These are phyloP conservation scores for Hydrocynus forskahlii DNA, from an alignment of 2,797 vertebrate species.

Conservation along the genomic window DNA sequence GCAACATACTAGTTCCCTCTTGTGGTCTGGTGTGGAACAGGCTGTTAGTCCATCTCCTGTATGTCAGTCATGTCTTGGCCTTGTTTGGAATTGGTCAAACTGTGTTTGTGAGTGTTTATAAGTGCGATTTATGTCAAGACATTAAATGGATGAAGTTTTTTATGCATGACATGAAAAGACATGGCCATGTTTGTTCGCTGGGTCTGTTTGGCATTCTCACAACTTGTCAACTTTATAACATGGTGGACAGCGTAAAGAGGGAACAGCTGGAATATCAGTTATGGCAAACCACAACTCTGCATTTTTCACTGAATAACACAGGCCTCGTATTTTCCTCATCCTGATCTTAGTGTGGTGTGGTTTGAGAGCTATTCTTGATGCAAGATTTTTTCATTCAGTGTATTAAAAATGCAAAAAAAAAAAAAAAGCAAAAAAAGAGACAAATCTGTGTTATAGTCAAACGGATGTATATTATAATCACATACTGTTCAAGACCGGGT, in stretches of 20 bases:
- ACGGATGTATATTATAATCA: background rate
- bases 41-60: no score
- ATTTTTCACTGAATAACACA: background rate
- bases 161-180: background rate
- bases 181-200: no score
- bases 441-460: background rate
- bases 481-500: background rate
- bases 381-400: background rate
- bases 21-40: background rate
- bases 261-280: background rate
- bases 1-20: background rate
- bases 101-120: constrained; percentile 1
- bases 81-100: constrained; percentile 3
- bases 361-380: background rate
- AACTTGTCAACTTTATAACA: background rate
- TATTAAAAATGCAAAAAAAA: background rate
- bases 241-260: background rate
- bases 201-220: background rate
- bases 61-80: background rate
- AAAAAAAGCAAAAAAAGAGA: no score
- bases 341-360: background rate
- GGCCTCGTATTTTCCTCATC: background rate
- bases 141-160: background rate
- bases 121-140: background rate
- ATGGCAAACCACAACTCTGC: background rate